Base-by-base conservation (phyloP, 2,888 invertebrate species). In the Monoplex corrugatus region DNA sequence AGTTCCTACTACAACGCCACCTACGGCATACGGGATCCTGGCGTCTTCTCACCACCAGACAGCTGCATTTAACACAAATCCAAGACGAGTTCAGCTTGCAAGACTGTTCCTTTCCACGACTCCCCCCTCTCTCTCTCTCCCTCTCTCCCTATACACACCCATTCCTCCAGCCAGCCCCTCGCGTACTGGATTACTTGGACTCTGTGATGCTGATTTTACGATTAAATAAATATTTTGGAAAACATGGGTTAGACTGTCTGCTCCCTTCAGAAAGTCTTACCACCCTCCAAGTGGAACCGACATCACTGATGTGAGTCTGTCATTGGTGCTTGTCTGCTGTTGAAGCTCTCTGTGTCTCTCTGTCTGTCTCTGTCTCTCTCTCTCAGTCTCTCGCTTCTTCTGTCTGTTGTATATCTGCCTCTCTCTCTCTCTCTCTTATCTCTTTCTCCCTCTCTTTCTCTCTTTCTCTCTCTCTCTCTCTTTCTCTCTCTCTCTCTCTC, bases 351-450 rank as follows among this genome's bases (percentile, higher is more conserved):
- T 72, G 35, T 28, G n/a, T 32, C 72, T 72, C 72, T 72, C 72
- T 72, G 19, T 72, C 57, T 57, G 57, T 57, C 2, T 10, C 57
- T 10, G 57, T 57, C 57, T 57, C 28, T 19, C 50, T 50, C 50
- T 19, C 19, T 19, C 19, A 50, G 16, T 8, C 50, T 50, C 50
- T 50, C 50, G 8, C 50, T 50, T 16, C 50, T 50, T 50, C 50
- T 50, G 10, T 50, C 10, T 50, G 50, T 13, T 50, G 50, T 72
- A 8, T 72, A 8, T 72, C 72, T 72, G 8, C 35, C 23, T 38
- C 35, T 75, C 75, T 75, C 75, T 75, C 75, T 75, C 75, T 72
- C 72, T 72, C 72, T 72, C 72, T 72, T 40, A 40, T 8, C 80
- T 50, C 35, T 35, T 19, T 83, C 83, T 45, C 3, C 50, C 50